phyloP scores from a whole-genome alignment of 2,888 invertebrate species.

The Folsomia candida region DNA sequence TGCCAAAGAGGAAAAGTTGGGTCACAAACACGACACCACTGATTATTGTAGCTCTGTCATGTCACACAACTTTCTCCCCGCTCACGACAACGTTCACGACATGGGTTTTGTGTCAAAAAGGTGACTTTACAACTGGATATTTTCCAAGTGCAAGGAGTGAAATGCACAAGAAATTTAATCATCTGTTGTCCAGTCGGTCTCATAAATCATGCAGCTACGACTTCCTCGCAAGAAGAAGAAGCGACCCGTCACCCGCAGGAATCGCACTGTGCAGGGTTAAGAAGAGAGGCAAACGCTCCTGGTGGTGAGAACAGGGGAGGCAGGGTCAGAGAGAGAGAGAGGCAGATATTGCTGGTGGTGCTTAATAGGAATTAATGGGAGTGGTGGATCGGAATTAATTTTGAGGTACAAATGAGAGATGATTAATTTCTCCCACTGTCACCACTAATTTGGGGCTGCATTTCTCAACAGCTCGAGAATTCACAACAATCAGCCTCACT shows the following conservation, averaged over 20 bases:
- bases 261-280: not conserved
- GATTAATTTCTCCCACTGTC: constrained; percentile 7
- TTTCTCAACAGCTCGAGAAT: not conserved
- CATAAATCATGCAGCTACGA: not conserved
- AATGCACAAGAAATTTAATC: not conserved
- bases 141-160: no score
- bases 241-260: not conserved
- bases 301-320: not conserved
- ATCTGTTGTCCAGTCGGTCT: not conserved
- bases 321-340: not conserved
- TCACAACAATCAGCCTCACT: not conserved
- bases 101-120: not conserved
- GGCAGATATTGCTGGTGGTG: not conserved
- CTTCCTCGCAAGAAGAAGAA: no score
- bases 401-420: not conserved
- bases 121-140: not conserved
- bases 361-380: not conserved
- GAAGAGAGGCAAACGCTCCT: no score
- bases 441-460: constrained; percentile 1
- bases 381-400: not conserved
- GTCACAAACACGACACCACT: no score
- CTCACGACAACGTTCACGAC: no score
- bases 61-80: no score
- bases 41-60: no score
- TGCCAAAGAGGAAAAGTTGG: no score